Evolutionary conservation across 92 coral and sea anemone genomes (phyloP), one percentile per base, ranked within the genome.

Genomic region (Palythoa grandis): DNA sequence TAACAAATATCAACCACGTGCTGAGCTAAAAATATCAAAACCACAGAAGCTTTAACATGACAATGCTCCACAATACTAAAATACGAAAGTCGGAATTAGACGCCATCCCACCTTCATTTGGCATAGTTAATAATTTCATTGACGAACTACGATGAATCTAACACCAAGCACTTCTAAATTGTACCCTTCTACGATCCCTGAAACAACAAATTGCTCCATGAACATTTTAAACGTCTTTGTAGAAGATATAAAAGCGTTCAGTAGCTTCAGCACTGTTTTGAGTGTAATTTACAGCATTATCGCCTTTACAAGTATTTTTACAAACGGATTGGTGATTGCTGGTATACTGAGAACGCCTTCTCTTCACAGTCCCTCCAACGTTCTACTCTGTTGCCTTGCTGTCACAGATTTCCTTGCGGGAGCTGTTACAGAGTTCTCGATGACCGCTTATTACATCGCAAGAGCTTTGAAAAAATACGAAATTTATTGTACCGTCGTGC

Each of bases 391-490:
- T n/a, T n/a, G n/a, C n/a, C n/a, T n/a, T n/a, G n/a, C n/a, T n/a
- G n/a, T n/a, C n/a, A n/a, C n/a, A n/a, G 83, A 77, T 37, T 77
- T 77, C 25, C 70, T 77, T 7, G 70, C 47, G 39, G 83, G 83
- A 3, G 53, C 70, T 3, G 52, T 77, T 20, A 35, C 83, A 24
- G 67, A 56, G 53, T 13, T 70, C 0, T 22, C 70, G 35, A 1
- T 35, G 1, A 24, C 19, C 56, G 83, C 70, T 52, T 38, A 14
- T 8, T 14, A 37, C 29, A 58, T 54, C 10, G 69, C 22, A 2
- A 37, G 70, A 35, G n/a, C 63, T n/a, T 17, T 77, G 83, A 37
- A 37, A 58, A 58, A 77, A 23, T 58, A 57, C 25, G 19, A 58
- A 29, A 3, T 56, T 23, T 77, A 29, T 40, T 77, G 83, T 58